Percentiles rank a stretch among this genome's conserved stretches.
Conservation (phyloP, 2,113 vertebrate genomes). For the Artemisiospiza belli region DNA sequence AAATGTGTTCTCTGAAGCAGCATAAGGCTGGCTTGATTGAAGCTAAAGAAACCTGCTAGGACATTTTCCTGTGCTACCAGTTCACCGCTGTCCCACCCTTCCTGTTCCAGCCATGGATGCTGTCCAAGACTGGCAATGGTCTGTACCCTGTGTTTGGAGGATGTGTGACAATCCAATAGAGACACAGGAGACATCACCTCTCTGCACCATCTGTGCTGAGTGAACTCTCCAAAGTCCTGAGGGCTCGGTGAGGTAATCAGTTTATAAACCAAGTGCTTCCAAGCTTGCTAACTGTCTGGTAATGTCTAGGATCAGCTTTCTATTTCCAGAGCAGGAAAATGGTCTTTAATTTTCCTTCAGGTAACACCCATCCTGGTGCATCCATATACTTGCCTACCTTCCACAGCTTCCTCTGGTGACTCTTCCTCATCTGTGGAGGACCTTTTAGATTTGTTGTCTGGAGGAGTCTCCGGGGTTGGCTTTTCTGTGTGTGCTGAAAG, state of each 20-base stretch:
- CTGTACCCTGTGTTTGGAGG: neutral
- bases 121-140: constrained; percentile 2
- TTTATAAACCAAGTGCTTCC: neutral
- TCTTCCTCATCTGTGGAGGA: constrained; percentile 67
- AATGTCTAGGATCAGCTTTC: neutral
- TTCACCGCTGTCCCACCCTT: neutral
- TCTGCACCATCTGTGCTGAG: neutral
- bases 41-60: neutral
- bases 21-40: neutral
- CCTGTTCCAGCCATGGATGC: neutral
- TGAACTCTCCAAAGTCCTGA: neutral
- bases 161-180: neutral
- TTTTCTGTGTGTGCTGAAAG: constrained; percentile 56
- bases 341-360: neutral
- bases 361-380: constrained; percentile 43
- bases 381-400: constrained; percentile 69
- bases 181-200: neutral
- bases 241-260: neutral
- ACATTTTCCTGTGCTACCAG: neutral
- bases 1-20: neutral
- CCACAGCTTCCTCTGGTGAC: constrained; percentile 62
- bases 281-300: constrained; percentile 36
- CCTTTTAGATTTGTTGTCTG: constrained; percentile 69
- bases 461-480: constrained; percentile 23
- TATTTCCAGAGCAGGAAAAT: constrained; percentile 35